Evolutionary conservation across 37 sponge, comb jelly and placozoan species (phyloP).

Genomic region (Mnemiopsis leidyi): DNA sequence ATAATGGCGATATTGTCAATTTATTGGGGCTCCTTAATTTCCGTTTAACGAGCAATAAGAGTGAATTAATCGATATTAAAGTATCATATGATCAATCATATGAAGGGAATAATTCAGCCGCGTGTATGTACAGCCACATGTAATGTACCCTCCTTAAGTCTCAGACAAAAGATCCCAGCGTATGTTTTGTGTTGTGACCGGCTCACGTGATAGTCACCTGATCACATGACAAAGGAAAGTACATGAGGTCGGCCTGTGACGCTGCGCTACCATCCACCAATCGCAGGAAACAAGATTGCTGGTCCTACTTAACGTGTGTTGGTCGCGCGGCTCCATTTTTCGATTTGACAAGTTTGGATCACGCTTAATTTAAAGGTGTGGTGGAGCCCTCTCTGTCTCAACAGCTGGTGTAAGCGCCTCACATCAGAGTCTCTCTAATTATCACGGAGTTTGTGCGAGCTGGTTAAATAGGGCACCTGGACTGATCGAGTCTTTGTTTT

Average conservation of each 20-base stretch:
- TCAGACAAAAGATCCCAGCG: neutral
- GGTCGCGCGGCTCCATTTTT: neutral
- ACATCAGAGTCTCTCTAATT: neutral
- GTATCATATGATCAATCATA: no score
- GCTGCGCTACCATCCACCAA: neutral
- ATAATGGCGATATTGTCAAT: no score
- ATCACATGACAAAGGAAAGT: neutral
- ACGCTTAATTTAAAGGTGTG: neutral
- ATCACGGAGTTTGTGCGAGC: neutral
- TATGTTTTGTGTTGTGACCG: neutral
- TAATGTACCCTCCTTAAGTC: neutral
- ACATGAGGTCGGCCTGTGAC: neutral
- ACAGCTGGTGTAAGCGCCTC: neutral
- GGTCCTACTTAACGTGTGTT: neutral
- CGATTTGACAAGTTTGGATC: neutral
- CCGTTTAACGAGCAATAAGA: no score
- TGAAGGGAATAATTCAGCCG: no score
- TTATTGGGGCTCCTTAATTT: no score
- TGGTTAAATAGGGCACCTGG: neutral
- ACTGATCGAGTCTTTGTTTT: neutral
- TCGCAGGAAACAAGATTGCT: neutral
- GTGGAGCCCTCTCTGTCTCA: neutral
- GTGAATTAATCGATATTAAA: no score
- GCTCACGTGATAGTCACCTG: neutral
- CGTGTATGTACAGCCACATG: no score